phyloP scores from a whole-genome alignment of 1,140 invertebrate species.

The Calliphora vicina region DNA sequence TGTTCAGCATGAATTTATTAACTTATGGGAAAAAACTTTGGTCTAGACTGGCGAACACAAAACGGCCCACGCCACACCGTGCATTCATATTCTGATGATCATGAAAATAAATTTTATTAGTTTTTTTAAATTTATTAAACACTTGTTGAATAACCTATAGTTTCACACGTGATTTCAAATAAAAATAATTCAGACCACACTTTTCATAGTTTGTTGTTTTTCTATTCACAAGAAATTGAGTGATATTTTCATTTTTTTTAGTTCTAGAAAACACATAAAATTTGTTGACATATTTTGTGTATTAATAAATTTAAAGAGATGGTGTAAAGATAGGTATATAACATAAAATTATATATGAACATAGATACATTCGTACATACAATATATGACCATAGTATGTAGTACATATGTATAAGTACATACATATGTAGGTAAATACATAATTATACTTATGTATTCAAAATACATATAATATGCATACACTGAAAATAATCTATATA shows the following conservation, averaged over 20 bases:
- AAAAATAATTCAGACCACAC: not conserved
- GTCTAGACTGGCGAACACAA: not conserved
- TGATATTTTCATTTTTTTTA: not conserved
- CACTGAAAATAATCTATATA: too few relatives aligned
- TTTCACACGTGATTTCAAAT: not conserved
- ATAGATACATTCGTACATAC: too few relatives aligned
- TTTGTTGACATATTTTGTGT: not conserved
- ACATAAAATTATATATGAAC: too few relatives aligned
- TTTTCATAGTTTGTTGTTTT: not conserved
- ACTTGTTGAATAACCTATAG: not conserved
- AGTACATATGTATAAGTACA: not conserved
- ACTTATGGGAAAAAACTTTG: not conserved
- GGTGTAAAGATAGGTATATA: too few relatives aligned
- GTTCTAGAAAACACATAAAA: not conserved
- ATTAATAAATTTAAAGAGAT: not conserved
- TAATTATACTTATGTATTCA: not conserved
- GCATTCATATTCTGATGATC: not conserved
- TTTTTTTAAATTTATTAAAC: conserved; percentile 12
- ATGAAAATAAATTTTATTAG: not conserved
- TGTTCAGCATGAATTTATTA: not conserved
- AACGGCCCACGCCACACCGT: not conserved
- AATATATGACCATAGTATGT: not conserved
- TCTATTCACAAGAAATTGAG: not conserved
- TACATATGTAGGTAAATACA: not conserved
- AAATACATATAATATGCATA: not conserved